Evolutionary conservation across 2,888 invertebrate genomes (phyloP), one percentile per base, ranked within the genome.

Genomic region (Drosophila longiperda): DNA sequence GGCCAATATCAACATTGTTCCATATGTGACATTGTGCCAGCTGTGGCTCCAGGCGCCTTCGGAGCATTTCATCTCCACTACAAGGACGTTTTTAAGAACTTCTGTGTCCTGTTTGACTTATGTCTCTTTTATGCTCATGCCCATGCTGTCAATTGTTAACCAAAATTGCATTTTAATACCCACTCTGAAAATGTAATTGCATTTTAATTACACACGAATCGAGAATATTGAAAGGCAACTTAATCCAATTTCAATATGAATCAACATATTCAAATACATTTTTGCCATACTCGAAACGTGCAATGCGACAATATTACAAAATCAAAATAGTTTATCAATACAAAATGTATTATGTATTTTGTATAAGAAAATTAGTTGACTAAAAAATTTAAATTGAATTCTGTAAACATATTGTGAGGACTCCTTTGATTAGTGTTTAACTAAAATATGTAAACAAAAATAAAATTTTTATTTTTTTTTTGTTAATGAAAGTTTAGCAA

Each of bases 1-100:
- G 55, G n/a, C 48, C 61, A 78, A 78, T 69, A 78, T 78, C 78
- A 78, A 78, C 78, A 78, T 71, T 78, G 69, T 75, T 74, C 58
- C 71, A 64, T 63, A 78, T 75, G 70, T 78, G 78, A 78, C 69
- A 74, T 78, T 61, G 74, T 50, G 55, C 61, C 65, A 70, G 62
- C 42, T 62, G 64, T 49, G 59, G 62, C 73, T 49, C 34, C 50
- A 50, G 76, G 73, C 66, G 32, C 38, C 59, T 26, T 57, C 53
- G 20, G 12, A 64, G 67, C 69, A 77, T 70, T 67, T 61, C 67
- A 73, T 62, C 53, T 65, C 62, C 54, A 38, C 53, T 52, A 55
- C 40, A 66, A 73, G 58, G 64, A 69, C 63, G 26, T 26, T 6
- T 63, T 45, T 42, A 73, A 45, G 53, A 64, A 59, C 53, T 49